Conservation (phyloP, 2,888 invertebrate species). For the Phengaris arion region DNA sequence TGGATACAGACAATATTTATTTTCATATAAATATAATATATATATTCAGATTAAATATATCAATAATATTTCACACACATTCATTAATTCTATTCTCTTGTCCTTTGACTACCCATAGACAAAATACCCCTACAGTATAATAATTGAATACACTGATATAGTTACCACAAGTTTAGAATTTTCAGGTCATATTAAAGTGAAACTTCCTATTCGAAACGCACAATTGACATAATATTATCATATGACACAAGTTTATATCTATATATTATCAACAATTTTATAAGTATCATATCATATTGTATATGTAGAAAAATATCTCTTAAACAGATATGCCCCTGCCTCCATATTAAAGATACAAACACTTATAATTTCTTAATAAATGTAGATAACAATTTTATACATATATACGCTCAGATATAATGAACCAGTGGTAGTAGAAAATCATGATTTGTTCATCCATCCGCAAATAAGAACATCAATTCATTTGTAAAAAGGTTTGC, state of each 20-base stretch:
- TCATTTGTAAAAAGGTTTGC: neutral
- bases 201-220: constrained; percentile 26
- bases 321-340: constrained; percentile 18
- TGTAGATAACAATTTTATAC: constrained; percentile 29
- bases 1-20: too few relatives aligned
- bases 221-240: constrained; percentile 7
- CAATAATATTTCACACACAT: neutral
- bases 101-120: neutral
- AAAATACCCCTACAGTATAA: neutral
- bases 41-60: too few relatives aligned
- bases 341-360: constrained; percentile 28
- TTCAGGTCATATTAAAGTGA: neutral
- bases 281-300: constrained; percentile 29
- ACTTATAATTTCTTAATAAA: constrained; percentile 26
- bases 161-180: neutral
- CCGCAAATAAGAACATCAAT: constrained; percentile 11
- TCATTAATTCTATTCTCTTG: neutral
- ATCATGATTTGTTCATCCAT: neutral
- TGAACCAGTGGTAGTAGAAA: constrained; percentile 12
- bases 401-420: constrained; percentile 16
- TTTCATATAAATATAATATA: neutral
- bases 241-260: constrained; percentile 21
- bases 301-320: constrained; percentile 28
- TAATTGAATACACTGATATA: neutral
- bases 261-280: constrained; percentile 28